Evolutionary conservation across 2,113 vertebrate genomes (phyloP), one percentile per base, ranked within the genome.

Genomic region (Zapus hudsonius): DNA sequence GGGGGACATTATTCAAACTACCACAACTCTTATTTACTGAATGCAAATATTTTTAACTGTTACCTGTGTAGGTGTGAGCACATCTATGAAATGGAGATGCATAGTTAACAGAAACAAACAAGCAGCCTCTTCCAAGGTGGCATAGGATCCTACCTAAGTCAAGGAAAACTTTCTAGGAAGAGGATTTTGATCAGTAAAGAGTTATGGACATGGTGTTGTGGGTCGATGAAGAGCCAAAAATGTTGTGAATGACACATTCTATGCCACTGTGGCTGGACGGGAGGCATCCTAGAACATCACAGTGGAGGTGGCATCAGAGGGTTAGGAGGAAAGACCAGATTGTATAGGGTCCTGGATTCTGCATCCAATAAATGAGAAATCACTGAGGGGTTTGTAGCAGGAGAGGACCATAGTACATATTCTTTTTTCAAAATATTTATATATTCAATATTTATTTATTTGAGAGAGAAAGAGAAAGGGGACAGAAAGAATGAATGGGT

Each of bases 101-200:
- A 86, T 1, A 87, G 16, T n/a, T 84, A 75, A 92, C 19, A 88
- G 64, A 94, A 90, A 44, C 42, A 82, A 55, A 52, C 52, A 80
- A 80, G 63, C 16, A 23, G 10, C 8, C 69, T 75, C 27, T 20
- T 81, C 20, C 76, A 64, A 72, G 59, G 36, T 25, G 19, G 31
- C 5, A 5, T 5, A 47, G 20, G 42, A 44, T 44, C 44, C 55
- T 61, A 55, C n/a, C 10, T 36, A 90, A 36, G 29, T 85, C 47
- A 88, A 7, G 22, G 25, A 83, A 93, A 79, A 64, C 64, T 57
- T 69, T 90, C 74, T 73, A 15, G 16, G 23, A n/a, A 70, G 73
- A 64, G 36, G 2, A 70, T 7, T 59, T 61, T 75, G 31, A 95
- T 52, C 27, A 29, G 13, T n/a, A n/a, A n/a, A n/a, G n/a, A n/a